Percentiles rank a stretch among this genome's conserved stretches.
These are phyloP conservation scores for Stenichneumon culpator DNA, from an alignment of 2,888 invertebrate species.

Conservation along the genomic window DNA sequence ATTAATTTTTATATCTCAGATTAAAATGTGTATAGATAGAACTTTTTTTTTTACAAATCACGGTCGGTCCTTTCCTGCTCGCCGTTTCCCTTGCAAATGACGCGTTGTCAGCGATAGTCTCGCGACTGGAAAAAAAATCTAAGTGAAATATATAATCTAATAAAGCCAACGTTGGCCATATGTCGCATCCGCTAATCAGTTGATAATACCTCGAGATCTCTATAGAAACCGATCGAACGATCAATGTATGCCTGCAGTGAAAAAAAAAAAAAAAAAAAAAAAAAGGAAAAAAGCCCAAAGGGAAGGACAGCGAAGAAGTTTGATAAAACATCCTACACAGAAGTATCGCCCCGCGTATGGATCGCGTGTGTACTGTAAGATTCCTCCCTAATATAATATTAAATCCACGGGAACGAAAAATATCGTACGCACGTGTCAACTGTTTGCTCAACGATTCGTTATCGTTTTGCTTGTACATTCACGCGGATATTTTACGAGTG, in stretches of 20 bases:
- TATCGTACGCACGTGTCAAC: slow-evolving; percentile 67
- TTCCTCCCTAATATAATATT: slow-evolving; percentile 48
- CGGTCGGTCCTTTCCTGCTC: neutral
- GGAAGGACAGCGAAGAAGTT: slow-evolving; percentile 44
- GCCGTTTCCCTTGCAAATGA: slow-evolving; percentile 34
- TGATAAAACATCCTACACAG: slow-evolving; percentile 38
- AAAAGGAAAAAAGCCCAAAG: slow-evolving; percentile 22
- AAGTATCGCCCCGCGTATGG: neutral
- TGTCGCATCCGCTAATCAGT: slow-evolving; percentile 80
- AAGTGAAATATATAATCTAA: slow-evolving; percentile 80
- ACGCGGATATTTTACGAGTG: slow-evolving; percentile 69
- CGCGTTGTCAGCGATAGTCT: slow-evolving; percentile 8
- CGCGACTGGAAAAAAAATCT: slow-evolving; percentile 46
- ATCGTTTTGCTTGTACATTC: slow-evolving; percentile 72
- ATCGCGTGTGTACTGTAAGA: slow-evolving; percentile 64
- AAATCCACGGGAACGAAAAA: slow-evolving; percentile 73
- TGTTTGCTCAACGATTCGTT: slow-evolving; percentile 79
- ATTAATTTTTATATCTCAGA: neutral
- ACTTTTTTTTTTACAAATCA: neutral
- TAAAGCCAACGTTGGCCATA: slow-evolving; percentile 80
- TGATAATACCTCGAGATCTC: slow-evolving; percentile 80
- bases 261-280: slow-evolving; percentile 35
- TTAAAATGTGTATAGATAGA: neutral
- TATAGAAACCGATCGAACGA: slow-evolving; percentile 77
- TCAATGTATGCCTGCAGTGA: slow-evolving; percentile 25